Evolutionary conservation across 2,888 invertebrate genomes (phyloP).

Genomic region (Ophonus ardosiacus): DNA sequence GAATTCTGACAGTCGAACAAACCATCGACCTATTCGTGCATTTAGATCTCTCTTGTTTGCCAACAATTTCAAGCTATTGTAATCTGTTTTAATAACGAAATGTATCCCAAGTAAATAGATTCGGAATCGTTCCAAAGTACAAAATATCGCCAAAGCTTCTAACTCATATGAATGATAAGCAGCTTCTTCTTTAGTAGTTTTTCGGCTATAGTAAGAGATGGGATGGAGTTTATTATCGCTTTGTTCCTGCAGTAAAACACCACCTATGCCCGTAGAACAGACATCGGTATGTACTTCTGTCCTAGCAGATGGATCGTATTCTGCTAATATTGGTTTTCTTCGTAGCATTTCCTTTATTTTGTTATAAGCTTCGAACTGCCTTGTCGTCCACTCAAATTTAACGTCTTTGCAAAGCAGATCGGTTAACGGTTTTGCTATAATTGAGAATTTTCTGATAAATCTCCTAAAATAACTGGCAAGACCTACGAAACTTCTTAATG

Average conservation of each 20-base stretch:
- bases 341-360: not conserved
- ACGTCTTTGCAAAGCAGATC: slow-evolving; percentile 67
- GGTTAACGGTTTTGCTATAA: slow-evolving; percentile 67
- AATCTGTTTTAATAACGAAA: slow-evolving; percentile 2
- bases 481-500: slow-evolving; percentile 66
- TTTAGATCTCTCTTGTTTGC: slow-evolving; percentile 17
- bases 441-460: slow-evolving; percentile 67
- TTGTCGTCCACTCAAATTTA: slow-evolving; percentile 64
- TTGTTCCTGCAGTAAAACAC: slow-evolving; percentile 33
- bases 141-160: slow-evolving; percentile 36
- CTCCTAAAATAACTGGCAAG: slow-evolving; percentile 68
- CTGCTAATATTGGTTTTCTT: not conserved
- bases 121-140: not conserved
- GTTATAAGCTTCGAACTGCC: not conserved
- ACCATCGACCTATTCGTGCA: slow-evolving; percentile 49
- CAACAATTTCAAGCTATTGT: slow-evolving; percentile 3
- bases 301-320: not conserved
- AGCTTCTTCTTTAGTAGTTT: slow-evolving; percentile 40
- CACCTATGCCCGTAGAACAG: not conserved
- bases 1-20: slow-evolving; percentile 18
- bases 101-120: slow-evolving; percentile 9
- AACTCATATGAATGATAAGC: slow-evolving; percentile 39
- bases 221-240: slow-evolving; percentile 24
- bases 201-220: slow-evolving; percentile 32
- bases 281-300: slow-evolving; percentile 51